Percentiles rank a stretch among this genome's conserved stretches.
phyloP scores from a whole-genome alignment of 2,113 vertebrate genomes.

The Carassius carassius region DNA sequence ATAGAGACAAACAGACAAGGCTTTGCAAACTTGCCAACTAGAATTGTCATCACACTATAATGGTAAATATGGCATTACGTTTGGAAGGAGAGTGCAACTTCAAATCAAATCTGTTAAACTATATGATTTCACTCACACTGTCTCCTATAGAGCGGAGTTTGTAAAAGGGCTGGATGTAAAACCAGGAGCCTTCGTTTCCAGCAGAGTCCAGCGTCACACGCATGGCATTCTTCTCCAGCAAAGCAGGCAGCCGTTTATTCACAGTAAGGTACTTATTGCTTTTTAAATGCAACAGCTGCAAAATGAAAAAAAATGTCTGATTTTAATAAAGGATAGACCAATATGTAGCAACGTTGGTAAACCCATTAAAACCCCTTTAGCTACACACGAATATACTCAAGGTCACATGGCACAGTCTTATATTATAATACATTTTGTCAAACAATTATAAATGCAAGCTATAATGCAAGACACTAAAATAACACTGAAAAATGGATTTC shows the following conservation, averaged over 20 bases:
- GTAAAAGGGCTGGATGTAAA: constrained; percentile 99
- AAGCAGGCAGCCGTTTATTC: constrained; percentile 95
- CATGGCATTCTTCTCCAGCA: constrained; percentile 99
- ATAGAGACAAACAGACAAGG: not conserved
- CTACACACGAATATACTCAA: not conserved
- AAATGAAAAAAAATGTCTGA: constrained; percentile 34
- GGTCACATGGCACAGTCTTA: not conserved
- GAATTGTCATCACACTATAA: not conserved
- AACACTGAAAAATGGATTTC: constrained; percentile 12
- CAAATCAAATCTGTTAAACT: not conserved
- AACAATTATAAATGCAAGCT: not conserved
- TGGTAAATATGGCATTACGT: not conserved
- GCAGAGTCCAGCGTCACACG: constrained; percentile 95
- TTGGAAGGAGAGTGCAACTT: not conserved
- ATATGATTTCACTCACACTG: constrained; percentile 82
- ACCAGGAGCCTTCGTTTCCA: constrained; percentile 98
- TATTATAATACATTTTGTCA: not conserved
- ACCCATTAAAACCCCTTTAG: not conserved
- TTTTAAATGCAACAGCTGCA: constrained; percentile 95
- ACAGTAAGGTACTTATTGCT: constrained; percentile 99
- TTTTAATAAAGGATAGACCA: not conserved
- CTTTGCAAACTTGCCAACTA: not conserved
- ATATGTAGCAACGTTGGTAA: not conserved
- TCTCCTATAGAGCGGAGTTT: constrained; percentile 97
- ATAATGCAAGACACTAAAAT: not conserved